Evolutionary conservation across 1,140 invertebrate species (phyloP).

Genomic region (Lethrus apterus): DNA sequence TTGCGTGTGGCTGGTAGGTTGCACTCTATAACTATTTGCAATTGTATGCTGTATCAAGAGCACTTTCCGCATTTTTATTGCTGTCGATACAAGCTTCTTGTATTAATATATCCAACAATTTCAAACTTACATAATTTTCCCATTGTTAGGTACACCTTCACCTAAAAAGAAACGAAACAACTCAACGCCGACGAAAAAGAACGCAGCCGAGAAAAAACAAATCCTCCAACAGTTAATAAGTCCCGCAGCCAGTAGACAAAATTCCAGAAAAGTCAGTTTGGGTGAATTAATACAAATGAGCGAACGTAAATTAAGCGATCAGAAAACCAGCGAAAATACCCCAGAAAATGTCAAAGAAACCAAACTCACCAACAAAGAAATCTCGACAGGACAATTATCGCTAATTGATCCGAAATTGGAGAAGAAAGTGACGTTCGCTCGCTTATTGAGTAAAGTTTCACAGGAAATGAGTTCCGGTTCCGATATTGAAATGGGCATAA

Average conservation of each 20-base stretch:
- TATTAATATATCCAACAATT: neutral
- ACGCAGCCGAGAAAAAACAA: slow-evolving; percentile 63
- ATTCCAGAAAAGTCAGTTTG: slow-evolving; percentile 50
- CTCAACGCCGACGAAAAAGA: slow-evolving; percentile 61
- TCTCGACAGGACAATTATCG: slow-evolving; percentile 43
- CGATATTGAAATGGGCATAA: slow-evolving; percentile 53
- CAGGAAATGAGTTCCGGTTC: slow-evolving; percentile 65
- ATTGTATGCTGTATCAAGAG: slow-evolving; percentile 6
- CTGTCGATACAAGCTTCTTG: neutral
- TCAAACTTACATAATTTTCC: neutral
- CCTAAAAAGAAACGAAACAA: slow-evolving; percentile 65
- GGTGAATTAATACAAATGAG: slow-evolving; percentile 64
- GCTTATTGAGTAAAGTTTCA: slow-evolving; percentile 62
- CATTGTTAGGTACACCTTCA: slow-evolving; percentile 57
- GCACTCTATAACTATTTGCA: slow-evolving; percentile 27
- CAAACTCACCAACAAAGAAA: slow-evolving; percentile 43
- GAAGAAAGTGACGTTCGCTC: slow-evolving; percentile 69
- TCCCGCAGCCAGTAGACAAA: slow-evolving; percentile 41
- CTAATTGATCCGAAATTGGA: slow-evolving; percentile 57
- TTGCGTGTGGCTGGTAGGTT: slow-evolving; percentile 45
- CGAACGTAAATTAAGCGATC: slow-evolving; percentile 44
- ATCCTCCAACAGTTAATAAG: slow-evolving; percentile 65
- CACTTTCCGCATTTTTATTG: slow-evolving; percentile 2
- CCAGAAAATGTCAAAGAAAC: slow-evolving; percentile 49
- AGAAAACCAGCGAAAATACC: slow-evolving; percentile 21